Evolutionary conservation across 2,888 invertebrate genomes (phyloP).

Genomic region (Isoperla grammatica): DNA sequence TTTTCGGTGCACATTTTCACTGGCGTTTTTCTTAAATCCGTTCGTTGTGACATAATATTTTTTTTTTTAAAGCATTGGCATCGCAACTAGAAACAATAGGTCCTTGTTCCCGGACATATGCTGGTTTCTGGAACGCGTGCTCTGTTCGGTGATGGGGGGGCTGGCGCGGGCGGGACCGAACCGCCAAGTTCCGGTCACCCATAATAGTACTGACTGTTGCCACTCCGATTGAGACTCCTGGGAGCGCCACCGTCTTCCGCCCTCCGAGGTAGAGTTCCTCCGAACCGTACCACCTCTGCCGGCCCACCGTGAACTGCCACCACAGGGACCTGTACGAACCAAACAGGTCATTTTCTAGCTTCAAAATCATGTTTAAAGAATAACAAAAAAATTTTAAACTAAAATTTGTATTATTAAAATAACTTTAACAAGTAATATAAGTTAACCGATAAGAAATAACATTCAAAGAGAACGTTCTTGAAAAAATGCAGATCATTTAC

Average conservation of each 20-base stretch:
- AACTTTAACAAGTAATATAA: background rate
- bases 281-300: constrained; percentile 38
- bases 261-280: constrained; percentile 27
- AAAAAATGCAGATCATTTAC: no score
- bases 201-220: constrained; percentile 65
- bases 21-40: no score
- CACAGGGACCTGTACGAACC: constrained; percentile 18
- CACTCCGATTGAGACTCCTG: constrained; percentile 58
- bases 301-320: constrained; percentile 22
- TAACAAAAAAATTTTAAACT: background rate
- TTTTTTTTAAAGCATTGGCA: no score
- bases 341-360: no score
- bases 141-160: constrained; percentile 14
- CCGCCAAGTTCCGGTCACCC: constrained; percentile 59
- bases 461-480: no score
- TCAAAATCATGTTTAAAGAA: background rate
- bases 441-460: background rate
- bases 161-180: constrained; percentile 20
- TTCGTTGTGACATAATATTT: no score
- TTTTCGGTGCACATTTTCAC: no score
- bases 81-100: constrained; percentile 51
- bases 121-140: constrained; percentile 10
- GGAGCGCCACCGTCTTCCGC: constrained; percentile 45
- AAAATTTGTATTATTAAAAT: background rate
- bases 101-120: constrained; percentile 50